These are phyloP conservation scores for Diloba caeruleocephala DNA, from an alignment of 2,888 invertebrate genomes.

Conservation along the genomic window DNA sequence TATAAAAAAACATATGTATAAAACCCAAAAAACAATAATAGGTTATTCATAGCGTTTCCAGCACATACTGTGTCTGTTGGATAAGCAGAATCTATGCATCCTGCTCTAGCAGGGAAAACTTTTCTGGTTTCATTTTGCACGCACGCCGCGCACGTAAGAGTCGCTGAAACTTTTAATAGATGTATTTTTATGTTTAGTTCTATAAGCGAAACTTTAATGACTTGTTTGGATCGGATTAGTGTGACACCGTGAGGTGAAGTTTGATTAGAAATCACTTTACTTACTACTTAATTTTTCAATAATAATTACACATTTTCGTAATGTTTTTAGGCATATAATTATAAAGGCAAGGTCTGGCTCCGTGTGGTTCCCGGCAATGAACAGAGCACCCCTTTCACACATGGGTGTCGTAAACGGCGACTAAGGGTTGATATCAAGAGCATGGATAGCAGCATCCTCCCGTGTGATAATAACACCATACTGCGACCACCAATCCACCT, in stretches of 20 bases:
- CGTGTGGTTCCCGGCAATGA: too few relatives aligned
- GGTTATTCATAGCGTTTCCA: slow-evolving; percentile 32
- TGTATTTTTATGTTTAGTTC: slow-evolving; percentile 54
- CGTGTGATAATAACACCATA: too few relatives aligned
- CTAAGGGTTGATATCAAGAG: too few relatives aligned
- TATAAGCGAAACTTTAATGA: slow-evolving; percentile 47
- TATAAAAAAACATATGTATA: slow-evolving; percentile 6
- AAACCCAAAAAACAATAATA: slow-evolving; percentile 25
- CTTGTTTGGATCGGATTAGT: slow-evolving; percentile 43
- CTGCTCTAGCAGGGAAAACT: too few relatives aligned
- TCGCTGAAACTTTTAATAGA: slow-evolving; percentile 52
- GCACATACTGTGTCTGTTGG: slow-evolving; percentile 35
- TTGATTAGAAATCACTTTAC: slow-evolving; percentile 33
- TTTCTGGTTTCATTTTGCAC: slow-evolving; percentile 59
- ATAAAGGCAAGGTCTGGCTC: too few relatives aligned
- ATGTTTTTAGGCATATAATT: too few relatives aligned
- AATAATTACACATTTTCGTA: too few relatives aligned
- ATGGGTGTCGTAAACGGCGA: too few relatives aligned
- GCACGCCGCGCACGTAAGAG: slow-evolving; percentile 45
- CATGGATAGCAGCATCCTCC: too few relatives aligned
- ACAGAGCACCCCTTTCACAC: too few relatives aligned
- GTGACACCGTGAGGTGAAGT: slow-evolving; percentile 25
- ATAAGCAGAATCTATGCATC: slow-evolving; percentile 32
- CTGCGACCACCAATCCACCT: too few relatives aligned
- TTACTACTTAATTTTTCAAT: not conserved